These are phyloP conservation scores for Lottia gigantea DNA, from an alignment of 2,888 invertebrate species.

Conservation along the genomic window DNA sequence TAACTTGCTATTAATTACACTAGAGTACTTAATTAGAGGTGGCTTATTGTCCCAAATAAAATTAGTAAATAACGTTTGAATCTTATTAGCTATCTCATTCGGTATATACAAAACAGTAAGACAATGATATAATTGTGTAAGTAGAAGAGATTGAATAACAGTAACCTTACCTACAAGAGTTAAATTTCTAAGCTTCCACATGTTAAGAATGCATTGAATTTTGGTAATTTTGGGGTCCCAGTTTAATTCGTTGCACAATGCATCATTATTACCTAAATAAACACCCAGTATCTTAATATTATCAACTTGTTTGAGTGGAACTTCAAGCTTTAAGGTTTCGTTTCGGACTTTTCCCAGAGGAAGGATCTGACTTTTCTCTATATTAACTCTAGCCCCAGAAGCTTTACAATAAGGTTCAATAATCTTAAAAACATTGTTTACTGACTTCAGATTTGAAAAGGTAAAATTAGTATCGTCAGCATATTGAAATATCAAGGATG, in stretches of 20 bases:
- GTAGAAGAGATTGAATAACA: background rate
- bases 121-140: background rate
- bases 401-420: conserved; percentile 6
- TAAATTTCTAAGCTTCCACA: background rate
- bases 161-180: background rate
- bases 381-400: background rate
- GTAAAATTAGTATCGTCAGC: conserved; percentile 6
- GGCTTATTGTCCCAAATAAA: conserved; percentile 1
- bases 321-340: background rate
- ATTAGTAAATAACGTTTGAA: background rate
- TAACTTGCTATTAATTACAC: background rate
- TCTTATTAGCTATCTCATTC: background rate
- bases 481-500: conserved; percentile 2
- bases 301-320: background rate
- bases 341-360: background rate
- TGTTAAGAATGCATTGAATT: background rate
- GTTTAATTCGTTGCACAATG: conserved; percentile 1
- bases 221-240: background rate
- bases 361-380: background rate
- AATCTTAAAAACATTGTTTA: background rate
- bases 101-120: background rate
- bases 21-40: background rate
- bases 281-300: background rate
- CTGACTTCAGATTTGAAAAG: background rate
- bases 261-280: background rate